Base-by-base conservation (phyloP, 2,797 vertebrate genomes). In the Acipenser transmontanus region DNA sequence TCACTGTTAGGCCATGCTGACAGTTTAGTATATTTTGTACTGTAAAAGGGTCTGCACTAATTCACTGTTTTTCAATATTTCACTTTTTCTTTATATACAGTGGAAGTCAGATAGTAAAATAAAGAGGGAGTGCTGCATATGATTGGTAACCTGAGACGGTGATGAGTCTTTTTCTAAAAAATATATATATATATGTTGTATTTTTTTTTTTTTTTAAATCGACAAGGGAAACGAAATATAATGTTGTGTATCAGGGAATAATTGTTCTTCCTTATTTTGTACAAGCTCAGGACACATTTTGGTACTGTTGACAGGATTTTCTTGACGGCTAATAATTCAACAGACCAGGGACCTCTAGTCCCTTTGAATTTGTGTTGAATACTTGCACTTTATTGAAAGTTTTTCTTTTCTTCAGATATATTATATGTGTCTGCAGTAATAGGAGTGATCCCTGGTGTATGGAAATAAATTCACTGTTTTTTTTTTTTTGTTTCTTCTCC, bases 271-370 rank as follows among this genome's bases (percentile, higher is more conserved):
- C 86, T 83, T 73, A 80, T 75, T 84, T 83, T 70, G 78, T 80
- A 66, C 75, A 84, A 87, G 83, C 86, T 89, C 87, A 89, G 86
- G 87, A 87, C 68, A 69, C 79, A 82, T 78, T 75, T 67, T 73
- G 61, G 74, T 75, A 80, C 73, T 79, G 65, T 78, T 79, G 49
- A 20, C 69, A 34, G 34, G 34, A 34, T 4, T 34, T 34, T 34
- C 3, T 34, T 34, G 34, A 34, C 34, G 34, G 34, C 34, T 34
- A 34, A 0, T 34, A 34, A 34, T 34, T 34, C 34, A 34, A 34
- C 34, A 34, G 34, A 34, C 34, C 34, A 34, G 34, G 34, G 34
- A 34, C 34, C 34, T 34, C 0, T 34, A 34, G 34, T 34, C 34
- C 34, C 34, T 34, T 72, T 48, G 66, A 56, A 74, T 67, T 62